Evolutionary conservation across 53 echinoderm and acorn worm genomes (phyloP).

Genomic region (Zoroaster sp.): DNA sequence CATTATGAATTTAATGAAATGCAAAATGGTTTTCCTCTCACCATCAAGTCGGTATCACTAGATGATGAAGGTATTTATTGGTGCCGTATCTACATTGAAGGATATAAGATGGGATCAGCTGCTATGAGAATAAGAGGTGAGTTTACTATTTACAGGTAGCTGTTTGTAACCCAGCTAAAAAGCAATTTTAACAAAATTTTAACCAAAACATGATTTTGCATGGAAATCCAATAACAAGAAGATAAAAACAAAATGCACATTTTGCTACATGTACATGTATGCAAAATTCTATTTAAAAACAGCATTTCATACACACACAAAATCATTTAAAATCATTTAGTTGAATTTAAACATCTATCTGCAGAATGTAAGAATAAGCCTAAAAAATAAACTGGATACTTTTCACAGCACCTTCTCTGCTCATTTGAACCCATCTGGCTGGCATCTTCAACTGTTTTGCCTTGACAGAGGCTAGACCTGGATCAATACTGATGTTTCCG

Average conservation of each 20-base stretch:
- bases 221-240: too few relatives aligned
- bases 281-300: too few relatives aligned
- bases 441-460: not conserved
- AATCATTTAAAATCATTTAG: too few relatives aligned
- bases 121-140: not conserved
- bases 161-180: too few relatives aligned
- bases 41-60: not conserved
- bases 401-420: not conserved
- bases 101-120: not conserved
- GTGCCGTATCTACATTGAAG: not conserved
- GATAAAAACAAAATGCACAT: too few relatives aligned
- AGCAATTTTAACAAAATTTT: too few relatives aligned
- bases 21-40: not conserved
- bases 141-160: too few relatives aligned
- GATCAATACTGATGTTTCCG: not conserved
- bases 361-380: slow-evolving; percentile 4
- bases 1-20: not conserved
- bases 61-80: not conserved
- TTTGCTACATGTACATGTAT: too few relatives aligned
- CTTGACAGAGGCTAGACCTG: slow-evolving; percentile 31
- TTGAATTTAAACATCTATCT: not conserved
- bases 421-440: not conserved
- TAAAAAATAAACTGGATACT: slow-evolving; percentile 39
- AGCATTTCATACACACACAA: too few relatives aligned
- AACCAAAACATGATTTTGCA: too few relatives aligned